phyloP scores from a whole-genome alignment of 2,797 vertebrate species.

The Cirrhinus molitorella region DNA sequence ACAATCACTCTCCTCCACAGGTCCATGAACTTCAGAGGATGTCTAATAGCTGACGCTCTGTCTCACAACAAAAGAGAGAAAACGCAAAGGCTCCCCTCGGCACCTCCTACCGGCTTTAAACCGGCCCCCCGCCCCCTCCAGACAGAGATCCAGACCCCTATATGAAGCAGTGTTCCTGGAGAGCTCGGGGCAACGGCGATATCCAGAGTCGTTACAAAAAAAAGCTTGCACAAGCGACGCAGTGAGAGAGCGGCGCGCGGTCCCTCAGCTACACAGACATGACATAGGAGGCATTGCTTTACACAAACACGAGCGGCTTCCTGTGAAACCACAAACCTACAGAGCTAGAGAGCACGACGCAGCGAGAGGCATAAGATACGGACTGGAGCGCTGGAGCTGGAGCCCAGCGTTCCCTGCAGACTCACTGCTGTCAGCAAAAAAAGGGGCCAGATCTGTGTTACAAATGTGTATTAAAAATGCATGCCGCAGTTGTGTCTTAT shows the following conservation, averaged over 20 bases:
- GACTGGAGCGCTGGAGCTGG: slow-evolving; percentile 45
- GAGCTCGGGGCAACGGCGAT: not conserved
- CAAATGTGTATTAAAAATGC: slow-evolving; percentile 41
- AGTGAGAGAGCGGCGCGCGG: slow-evolving; percentile 22
- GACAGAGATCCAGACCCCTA: slow-evolving; percentile 45
- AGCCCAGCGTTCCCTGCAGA: slow-evolving; percentile 26
- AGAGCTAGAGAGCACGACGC: slow-evolving; percentile 59
- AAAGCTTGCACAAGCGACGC: slow-evolving; percentile 5
- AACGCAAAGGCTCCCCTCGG: slow-evolving; percentile 29
- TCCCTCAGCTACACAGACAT: slow-evolving; percentile 41
- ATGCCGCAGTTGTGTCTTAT: not conserved
- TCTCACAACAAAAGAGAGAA: slow-evolving; percentile 1
- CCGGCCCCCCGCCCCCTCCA: slow-evolving; percentile 12
- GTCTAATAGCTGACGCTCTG: slow-evolving; percentile 35
- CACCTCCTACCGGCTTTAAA: slow-evolving; percentile 44
- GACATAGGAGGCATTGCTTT: slow-evolving; percentile 60
- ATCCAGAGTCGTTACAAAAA: not conserved
- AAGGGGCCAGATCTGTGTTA: slow-evolving; percentile 23
- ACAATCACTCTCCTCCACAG: slow-evolving; percentile 40
- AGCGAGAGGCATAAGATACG: slow-evolving; percentile 47
- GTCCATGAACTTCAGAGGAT: slow-evolving; percentile 50
- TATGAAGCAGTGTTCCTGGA: slow-evolving; percentile 29
- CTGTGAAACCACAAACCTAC: slow-evolving; percentile 62
- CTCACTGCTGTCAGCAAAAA: slow-evolving; percentile 37
- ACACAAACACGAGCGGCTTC: slow-evolving; percentile 61